These are phyloP conservation scores for Caradrina kadenii DNA, from an alignment of 2,888 invertebrate genomes.

Conservation along the genomic window DNA sequence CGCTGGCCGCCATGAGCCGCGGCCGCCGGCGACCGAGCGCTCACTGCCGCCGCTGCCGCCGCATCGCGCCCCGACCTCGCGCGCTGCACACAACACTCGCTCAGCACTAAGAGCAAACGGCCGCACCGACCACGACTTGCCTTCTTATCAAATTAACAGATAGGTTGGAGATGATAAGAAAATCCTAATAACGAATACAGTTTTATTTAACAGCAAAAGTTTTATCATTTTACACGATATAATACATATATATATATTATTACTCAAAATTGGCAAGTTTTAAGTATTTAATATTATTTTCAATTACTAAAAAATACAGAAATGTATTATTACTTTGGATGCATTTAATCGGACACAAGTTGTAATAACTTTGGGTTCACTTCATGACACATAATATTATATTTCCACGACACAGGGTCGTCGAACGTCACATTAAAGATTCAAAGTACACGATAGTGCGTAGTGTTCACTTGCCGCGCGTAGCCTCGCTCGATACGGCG, in stretches of 20 bases:
- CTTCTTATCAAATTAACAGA: conserved; percentile 12
- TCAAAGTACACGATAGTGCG: conserved; percentile 1
- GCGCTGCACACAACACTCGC: not conserved
- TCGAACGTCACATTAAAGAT: conserved; percentile 43
- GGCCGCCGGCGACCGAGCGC: conserved; percentile 35
- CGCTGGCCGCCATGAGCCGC: conserved; percentile 71
- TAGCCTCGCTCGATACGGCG: conserved; percentile 1
- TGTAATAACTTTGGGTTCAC: conserved; percentile 7
- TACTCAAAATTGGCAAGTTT: not conserved
- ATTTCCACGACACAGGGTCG: conserved; percentile 21
- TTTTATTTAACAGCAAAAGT: not conserved
- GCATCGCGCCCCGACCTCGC: conserved; percentile 23
- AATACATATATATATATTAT: too few species aligned
- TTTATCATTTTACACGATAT: not conserved
- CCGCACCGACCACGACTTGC: not conserved
- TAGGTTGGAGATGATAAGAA: not conserved
- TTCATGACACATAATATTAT: conserved; percentile 29
- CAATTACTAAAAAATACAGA: not conserved
- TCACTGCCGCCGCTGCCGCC: conserved; percentile 36
- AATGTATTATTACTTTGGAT: conserved; percentile 28
- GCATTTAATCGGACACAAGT: conserved; percentile 19
- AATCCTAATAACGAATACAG: not conserved
- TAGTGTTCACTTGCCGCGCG: not conserved
- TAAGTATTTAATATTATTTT: not conserved
- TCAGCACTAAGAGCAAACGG: not conserved